Base-by-base conservation (phyloP, 64 coral and sea anemone species). In the Dendrophyllia cribrosa region DNA sequence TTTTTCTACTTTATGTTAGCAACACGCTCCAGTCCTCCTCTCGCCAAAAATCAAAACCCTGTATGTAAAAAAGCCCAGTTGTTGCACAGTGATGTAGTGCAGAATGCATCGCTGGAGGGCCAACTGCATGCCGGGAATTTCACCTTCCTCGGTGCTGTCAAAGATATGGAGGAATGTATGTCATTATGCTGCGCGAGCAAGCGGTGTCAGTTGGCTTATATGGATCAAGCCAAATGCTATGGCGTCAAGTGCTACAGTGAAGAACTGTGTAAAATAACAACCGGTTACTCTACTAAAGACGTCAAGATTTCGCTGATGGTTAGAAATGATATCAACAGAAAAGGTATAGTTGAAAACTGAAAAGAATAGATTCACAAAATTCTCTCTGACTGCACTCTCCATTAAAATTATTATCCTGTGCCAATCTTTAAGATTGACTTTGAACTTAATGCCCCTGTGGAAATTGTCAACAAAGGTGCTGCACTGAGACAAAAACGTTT, bases 291-390 rank as follows among this genome's bases (percentile, higher is more conserved):
- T 48, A 74, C 91, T 16, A 85, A 90, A 62, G 95, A 97, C 51
- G 92, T 97, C 22, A 97, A 97, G 89, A 97, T 97, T 80, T 97
- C 95, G 34, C 83, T 97, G 3, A 97, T 97, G 95, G 95, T 97
- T 75, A 97, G 68, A 43, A 97, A 94, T 58, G 95, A 97, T 88
- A 93, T 97, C 43, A 97, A 94, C 65, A 97, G 91, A 88, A 93
- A 94, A 94, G 95, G 95, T 97, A 91, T 56, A 77, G 0, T 21
- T 63, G 4, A 11, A 16, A n/a, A 83, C 17, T 8, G 9, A 9
- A 21, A 5, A 22, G 6, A 48, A 34, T 34, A 34, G 34, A 34
- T 34, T 34, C 34, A 34, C 34, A 34, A 34, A 34, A 34, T 34
- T 34, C 34, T 34, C 34, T 34, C 34, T 34, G 34, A 34, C 34